Percentiles rank a stretch among this genome's conserved stretches.
phyloP scores from a whole-genome alignment of 2,888 invertebrate species.

The Galeopsomyia nigrocyanea region DNA sequence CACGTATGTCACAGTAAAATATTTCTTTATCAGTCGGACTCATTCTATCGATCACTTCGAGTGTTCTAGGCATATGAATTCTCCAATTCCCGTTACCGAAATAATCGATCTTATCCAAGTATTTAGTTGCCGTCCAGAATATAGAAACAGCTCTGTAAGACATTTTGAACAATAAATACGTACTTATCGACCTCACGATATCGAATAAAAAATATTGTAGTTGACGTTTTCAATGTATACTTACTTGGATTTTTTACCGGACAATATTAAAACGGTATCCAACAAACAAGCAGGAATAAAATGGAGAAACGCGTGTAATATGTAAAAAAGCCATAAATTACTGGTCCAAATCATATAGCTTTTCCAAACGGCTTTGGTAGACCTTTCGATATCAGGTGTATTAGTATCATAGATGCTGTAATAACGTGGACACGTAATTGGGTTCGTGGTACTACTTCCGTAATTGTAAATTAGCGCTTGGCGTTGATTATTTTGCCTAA shows the following conservation, averaged over 20 bases:
- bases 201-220: not conserved
- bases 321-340: constrained; percentile 37
- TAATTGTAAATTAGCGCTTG: constrained; percentile 81
- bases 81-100: constrained; percentile 48
- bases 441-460: constrained; percentile 83
- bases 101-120: constrained; percentile 14
- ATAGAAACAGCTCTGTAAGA: constrained; percentile 5
- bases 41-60: constrained; percentile 51
- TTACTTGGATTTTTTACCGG: constrained; percentile 55
- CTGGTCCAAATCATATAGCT: constrained; percentile 24
- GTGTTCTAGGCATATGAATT: constrained; percentile 50
- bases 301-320: constrained; percentile 52
- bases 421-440: constrained; percentile 40
- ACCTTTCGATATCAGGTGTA: constrained; percentile 28
- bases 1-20: constrained; percentile 54
- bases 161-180: not conserved
- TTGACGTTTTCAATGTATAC: no score
- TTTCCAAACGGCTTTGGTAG: constrained; percentile 49
- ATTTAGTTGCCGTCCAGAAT: not conserved
- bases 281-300: constrained; percentile 52
- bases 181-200: no score
- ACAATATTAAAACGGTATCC: constrained; percentile 49
- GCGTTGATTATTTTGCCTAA: constrained; percentile 41
- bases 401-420: constrained; percentile 18
- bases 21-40: constrained; percentile 50